phyloP scores from a whole-genome alignment of 2,113 vertebrate genomes.

The Thermophis baileyi region DNA sequence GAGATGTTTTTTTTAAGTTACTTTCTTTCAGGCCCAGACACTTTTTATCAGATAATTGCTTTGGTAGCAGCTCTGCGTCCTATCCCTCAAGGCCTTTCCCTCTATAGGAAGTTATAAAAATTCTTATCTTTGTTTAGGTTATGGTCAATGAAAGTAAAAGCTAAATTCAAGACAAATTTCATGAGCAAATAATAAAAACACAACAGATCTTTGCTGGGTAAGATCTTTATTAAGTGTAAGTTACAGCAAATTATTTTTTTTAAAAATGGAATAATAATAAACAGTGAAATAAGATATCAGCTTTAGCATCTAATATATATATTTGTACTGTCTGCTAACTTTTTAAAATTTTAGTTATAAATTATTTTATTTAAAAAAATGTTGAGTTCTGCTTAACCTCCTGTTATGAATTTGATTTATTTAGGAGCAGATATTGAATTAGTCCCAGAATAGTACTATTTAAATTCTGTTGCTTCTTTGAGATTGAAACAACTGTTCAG shows the following conservation, averaged over 20 bases:
- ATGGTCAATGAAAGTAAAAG: background rate
- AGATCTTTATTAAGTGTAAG: too few species aligned
- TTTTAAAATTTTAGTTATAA: background rate
- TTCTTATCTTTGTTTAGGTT: background rate
- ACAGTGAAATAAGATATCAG: background rate
- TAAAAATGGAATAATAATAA: background rate
- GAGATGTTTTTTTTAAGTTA: background rate
- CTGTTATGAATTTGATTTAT: background rate
- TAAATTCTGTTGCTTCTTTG: slow-evolving; percentile 2
- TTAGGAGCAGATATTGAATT: background rate
- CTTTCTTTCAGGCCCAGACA: background rate
- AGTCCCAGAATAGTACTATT: background rate
- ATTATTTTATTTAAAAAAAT: background rate
- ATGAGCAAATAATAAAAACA: background rate
- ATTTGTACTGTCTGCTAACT: too few species aligned
- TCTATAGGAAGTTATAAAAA: background rate
- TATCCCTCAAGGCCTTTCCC: background rate
- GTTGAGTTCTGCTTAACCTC: background rate
- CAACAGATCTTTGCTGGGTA: background rate
- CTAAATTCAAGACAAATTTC: background rate
- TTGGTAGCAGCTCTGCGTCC: background rate
- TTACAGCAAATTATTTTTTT: background rate
- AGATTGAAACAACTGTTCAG: slow-evolving; percentile 9
- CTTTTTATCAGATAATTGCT: background rate
- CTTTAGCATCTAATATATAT: background rate